Evolutionary conservation across 2,797 vertebrate species (phyloP).

Genomic region (Sebastes glaucus): DNA sequence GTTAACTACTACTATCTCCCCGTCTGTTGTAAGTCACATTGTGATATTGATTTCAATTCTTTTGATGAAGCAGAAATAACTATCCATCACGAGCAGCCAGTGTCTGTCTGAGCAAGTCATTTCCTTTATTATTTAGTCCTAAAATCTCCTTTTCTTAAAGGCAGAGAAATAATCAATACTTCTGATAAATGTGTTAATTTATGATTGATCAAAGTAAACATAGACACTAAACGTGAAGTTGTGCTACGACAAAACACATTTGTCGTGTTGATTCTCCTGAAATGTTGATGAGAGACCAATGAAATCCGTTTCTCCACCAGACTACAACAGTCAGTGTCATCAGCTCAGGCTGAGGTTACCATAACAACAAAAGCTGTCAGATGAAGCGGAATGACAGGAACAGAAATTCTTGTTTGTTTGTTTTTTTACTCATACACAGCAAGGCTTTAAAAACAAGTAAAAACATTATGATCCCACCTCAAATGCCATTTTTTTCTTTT

Average conservation of each 20-base stretch:
- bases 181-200: not conserved
- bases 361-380: not conserved
- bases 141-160: not conserved
- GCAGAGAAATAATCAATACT: not conserved
- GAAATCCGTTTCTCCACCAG: not conserved
- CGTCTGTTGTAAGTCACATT: not conserved
- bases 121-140: not conserved
- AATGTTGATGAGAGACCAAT: not conserved
- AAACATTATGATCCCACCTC: not conserved
- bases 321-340: not conserved
- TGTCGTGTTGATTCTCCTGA: not conserved
- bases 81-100: not conserved
- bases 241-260: not conserved
- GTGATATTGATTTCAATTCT: not conserved
- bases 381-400: not conserved
- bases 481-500: not conserved
- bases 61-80: not conserved
- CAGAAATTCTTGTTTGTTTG: not conserved
- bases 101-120: not conserved
- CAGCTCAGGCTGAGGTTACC: not conserved
- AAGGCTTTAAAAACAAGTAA: not conserved
- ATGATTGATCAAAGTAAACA: not conserved
- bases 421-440: not conserved
- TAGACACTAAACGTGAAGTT: not conserved
- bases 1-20: not conserved